These are phyloP conservation scores for honey bee (Apis mellifera) DNA, from an alignment of 1,140 invertebrate genomes.

Conservation along the genomic window DNA sequence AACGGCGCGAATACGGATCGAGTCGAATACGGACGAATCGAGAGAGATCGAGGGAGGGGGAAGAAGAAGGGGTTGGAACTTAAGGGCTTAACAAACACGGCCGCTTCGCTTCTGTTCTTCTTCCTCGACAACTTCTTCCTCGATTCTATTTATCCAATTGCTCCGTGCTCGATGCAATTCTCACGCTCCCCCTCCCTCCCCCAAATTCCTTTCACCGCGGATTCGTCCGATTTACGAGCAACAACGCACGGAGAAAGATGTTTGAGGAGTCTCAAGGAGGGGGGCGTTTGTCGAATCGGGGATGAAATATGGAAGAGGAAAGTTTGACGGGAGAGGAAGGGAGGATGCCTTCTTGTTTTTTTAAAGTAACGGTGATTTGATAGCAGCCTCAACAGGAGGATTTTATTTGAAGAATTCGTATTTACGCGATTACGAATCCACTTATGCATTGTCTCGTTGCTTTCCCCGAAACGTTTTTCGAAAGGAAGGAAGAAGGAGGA, in stretches of 20 bases:
- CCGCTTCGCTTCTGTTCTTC: not conserved
- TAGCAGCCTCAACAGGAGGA: not conserved
- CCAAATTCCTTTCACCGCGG: not conserved
- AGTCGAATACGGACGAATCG: not conserved
- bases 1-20: slow-evolving; percentile 38
- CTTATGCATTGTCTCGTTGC: too few relatives aligned
- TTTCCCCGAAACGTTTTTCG: too few relatives aligned
- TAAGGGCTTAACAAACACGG: not conserved
- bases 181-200: not conserved
- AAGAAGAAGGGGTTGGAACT: not conserved
- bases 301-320: not conserved
- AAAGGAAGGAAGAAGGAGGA: too few relatives aligned
- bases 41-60: too few relatives aligned
- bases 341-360: not conserved
- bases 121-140: too few relatives aligned
- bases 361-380: not conserved
- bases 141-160: slow-evolving; percentile 1
- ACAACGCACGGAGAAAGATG: not conserved
- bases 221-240: not conserved
- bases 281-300: not conserved
- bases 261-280: too few relatives aligned
- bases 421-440: too few relatives aligned
- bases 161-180: not conserved
- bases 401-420: too few relatives aligned
- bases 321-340: not conserved